phyloP scores from a whole-genome alignment of 2,113 vertebrate species.

The Rynchops niger region DNA sequence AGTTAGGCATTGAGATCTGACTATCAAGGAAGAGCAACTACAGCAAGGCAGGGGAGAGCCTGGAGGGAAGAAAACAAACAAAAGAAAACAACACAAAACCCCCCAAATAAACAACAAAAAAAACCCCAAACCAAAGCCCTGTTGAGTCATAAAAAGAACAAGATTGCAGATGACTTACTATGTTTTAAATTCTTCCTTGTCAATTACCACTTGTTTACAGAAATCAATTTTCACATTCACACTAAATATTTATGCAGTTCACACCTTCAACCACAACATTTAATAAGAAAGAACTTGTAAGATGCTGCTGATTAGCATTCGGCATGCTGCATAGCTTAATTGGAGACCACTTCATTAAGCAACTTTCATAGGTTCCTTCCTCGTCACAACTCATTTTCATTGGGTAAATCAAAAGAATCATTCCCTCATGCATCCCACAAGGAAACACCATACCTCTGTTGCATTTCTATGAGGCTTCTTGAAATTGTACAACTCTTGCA shows the following conservation, averaged over 20 bases:
- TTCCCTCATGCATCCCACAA: neutral
- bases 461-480: conserved; percentile 77
- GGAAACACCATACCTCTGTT: conserved; percentile 77
- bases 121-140: neutral
- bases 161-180: neutral
- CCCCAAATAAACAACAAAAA: too few relatives aligned
- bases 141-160: neutral
- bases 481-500: conserved; percentile 90
- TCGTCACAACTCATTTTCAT: neutral
- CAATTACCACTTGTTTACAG: neutral
- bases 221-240: neutral
- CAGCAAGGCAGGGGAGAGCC: neutral
- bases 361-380: neutral
- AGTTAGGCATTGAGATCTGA: neutral
- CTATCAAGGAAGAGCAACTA: neutral
- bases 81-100: neutral
- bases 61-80: fast-evolving
- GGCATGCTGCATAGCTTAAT: neutral
- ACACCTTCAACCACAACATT: neutral
- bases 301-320: neutral
- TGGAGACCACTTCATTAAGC: conserved; percentile 1
- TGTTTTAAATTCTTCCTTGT: neutral
- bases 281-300: neutral
- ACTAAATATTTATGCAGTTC: neutral
- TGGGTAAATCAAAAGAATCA: neutral